Percentiles rank a stretch among this genome's conserved stretches.
phyloP scores from a whole-genome alignment of 2,888 invertebrate genomes.

The Choristoneura rosaceana region DNA sequence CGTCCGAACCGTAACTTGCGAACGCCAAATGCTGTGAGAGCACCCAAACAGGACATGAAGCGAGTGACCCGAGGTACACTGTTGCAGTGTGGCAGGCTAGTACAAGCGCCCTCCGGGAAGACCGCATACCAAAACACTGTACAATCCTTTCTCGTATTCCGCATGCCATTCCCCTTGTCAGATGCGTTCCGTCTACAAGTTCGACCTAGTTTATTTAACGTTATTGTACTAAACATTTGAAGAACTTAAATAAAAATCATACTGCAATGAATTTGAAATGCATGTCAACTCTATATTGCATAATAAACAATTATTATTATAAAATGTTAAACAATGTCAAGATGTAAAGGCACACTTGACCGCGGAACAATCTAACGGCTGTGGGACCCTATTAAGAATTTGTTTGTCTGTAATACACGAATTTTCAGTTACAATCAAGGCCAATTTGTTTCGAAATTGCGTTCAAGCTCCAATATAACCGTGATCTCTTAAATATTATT shows the following conservation, averaged over 20 bases:
- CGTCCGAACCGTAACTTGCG: conserved; percentile 62
- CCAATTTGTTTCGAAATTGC: conserved; percentile 16
- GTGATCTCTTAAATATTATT: conserved; percentile 33
- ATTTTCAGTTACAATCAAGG: conserved; percentile 33
- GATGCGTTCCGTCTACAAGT: conserved; percentile 21
- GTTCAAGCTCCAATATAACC: conserved; percentile 26
- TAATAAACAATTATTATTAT: conserved; percentile 21
- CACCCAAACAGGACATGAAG: conserved; percentile 64
- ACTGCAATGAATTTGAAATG: conserved; percentile 36
- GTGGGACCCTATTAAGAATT: conserved; percentile 16
- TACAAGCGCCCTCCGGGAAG: neutral
- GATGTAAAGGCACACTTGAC: conserved; percentile 20
- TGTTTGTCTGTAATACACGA: conserved; percentile 10
- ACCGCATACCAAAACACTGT: conserved; percentile 20
- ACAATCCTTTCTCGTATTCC: neutral
- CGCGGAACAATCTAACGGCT: conserved; percentile 20
- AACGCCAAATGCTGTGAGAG: conserved; percentile 68
- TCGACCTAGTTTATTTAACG: conserved; percentile 31
- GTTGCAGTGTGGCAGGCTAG: conserved; percentile 46
- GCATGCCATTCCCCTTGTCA: conserved; percentile 14
- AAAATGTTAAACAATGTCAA: conserved; percentile 18
- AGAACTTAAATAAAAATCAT: conserved; percentile 37
- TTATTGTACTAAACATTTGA: conserved; percentile 41
- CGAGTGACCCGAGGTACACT: conserved; percentile 53
- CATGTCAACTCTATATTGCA: conserved; percentile 33